Conservation (phyloP, 2,888 invertebrate species). For the Lycaena phlaeas region DNA sequence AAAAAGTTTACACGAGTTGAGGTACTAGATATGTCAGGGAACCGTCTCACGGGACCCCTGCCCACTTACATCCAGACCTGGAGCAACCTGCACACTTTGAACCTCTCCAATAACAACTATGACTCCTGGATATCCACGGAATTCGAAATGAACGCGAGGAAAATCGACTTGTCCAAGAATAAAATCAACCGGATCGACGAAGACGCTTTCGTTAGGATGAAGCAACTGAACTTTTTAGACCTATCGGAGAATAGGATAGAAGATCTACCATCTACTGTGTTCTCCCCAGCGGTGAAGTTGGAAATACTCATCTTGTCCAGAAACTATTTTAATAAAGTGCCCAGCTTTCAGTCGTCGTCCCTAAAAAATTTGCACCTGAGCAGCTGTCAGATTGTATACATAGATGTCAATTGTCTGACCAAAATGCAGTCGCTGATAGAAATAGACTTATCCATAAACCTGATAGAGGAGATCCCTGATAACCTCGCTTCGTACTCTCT, state of each 20-base stretch:
- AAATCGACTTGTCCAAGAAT: constrained; percentile 78
- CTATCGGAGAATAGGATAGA: constrained; percentile 79
- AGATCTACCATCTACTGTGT: constrained; percentile 67
- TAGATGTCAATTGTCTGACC: constrained; percentile 63
- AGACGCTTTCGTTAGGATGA: constrained; percentile 72
- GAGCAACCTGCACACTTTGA: constrained; percentile 61
- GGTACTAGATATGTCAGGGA: constrained; percentile 58
- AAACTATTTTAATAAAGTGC: constrained; percentile 75
- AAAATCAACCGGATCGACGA: constrained; percentile 73
- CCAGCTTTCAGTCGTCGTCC: constrained; percentile 70
- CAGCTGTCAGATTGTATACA: constrained; percentile 74
- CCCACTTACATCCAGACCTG: constrained; percentile 57
- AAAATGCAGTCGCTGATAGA: constrained; percentile 72
- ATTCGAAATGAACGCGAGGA: constrained; percentile 47
- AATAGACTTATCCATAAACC: constrained; percentile 78
- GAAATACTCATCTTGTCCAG: constrained; percentile 76
- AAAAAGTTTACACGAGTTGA: constrained; percentile 62
- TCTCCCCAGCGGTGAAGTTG: constrained; percentile 71
- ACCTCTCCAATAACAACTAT: constrained; percentile 73
- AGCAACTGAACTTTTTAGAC: constrained; percentile 73
- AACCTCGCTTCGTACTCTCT: constrained; percentile 73
- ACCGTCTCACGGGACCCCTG: constrained; percentile 61
- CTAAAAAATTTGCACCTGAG: constrained; percentile 73
- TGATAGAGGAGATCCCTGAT: constrained; percentile 74
- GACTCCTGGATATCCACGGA: constrained; percentile 45